Evolutionary conservation across 1,140 invertebrate genomes (phyloP).

Genomic region (Fragariocoptes setiger): DNA sequence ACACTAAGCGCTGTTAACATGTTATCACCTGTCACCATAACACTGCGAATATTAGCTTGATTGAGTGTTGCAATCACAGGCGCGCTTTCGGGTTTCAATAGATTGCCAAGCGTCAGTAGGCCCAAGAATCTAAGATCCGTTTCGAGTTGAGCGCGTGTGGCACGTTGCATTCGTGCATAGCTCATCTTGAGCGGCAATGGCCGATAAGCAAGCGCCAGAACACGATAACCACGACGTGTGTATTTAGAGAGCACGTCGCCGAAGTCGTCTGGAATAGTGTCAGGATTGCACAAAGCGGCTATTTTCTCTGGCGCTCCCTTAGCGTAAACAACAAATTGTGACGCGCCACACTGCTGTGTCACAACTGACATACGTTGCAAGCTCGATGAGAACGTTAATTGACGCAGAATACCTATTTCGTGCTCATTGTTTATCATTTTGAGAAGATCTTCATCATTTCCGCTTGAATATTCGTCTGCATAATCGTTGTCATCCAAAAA

Average conservation of each 20-base stretch:
- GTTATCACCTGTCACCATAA: conserved; percentile 98
- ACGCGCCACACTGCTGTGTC: conserved; percentile 27
- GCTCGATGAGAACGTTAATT: conserved; percentile 72
- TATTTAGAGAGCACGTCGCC: conserved; percentile 31
- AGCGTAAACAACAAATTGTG: conserved; percentile 38
- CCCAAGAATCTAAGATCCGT: conserved; percentile 50
- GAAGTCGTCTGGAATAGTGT: conserved; percentile 38
- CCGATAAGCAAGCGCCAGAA: conserved; percentile 42
- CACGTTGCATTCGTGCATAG: conserved; percentile 12
- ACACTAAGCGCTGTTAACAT: conserved; percentile 81
- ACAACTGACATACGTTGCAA: conserved; percentile 57
- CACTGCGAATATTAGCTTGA: conserved; percentile 45
- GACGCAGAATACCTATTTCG: conserved; percentile 50
- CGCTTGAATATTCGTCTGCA: background rate
- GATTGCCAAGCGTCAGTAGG: conserved; percentile 64
- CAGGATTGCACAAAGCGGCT: conserved; percentile 24
- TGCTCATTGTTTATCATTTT: conserved; percentile 6
- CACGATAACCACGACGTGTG: conserved; percentile 54
- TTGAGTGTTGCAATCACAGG: conserved; percentile 41
- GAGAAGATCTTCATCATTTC: background rate
- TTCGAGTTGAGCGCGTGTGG: conserved; percentile 31
- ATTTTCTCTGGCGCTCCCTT: conserved; percentile 87
- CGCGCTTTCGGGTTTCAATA: conserved; percentile 47
- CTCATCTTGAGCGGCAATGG: conserved; percentile 25
- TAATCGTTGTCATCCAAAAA: conserved; percentile 2